Evolutionary conservation across 2,888 invertebrate genomes (phyloP), one percentile per base, ranked within the genome.

Genomic region (Anorthoa munda): DNA sequence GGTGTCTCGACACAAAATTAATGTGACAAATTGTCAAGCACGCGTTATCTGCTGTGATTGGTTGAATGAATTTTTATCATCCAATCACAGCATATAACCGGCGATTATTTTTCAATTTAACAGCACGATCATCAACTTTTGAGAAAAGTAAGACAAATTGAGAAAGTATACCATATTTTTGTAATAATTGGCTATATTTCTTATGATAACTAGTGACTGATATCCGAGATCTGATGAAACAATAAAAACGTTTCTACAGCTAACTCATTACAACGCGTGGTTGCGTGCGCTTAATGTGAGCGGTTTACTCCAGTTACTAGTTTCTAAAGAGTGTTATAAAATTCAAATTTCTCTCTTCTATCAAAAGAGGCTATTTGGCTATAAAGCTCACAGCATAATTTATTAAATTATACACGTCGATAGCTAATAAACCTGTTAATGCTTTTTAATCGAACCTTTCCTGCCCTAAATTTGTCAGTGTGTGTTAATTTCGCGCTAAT

Each of bases 321-420:
- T 60, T 72, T 72, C 51, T n/a, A 15, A 72, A 72, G 26, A 15
- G 21, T 48, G 50, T 72, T 26, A 45, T 15, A 15, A 51, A 72
- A 60, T 72, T 59, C 0, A 59, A 51, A 50, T 71, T 72, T 71
- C 58, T 58, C n/a, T 39, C 2, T 26, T 72, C 26, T 9, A 31
- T 51, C 51, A 18, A 21, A 26, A 72, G 13, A 50, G 11, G 21
- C 26, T 39, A n/a, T 17, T 13, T 71, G 11, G 39, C 45, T 48
- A 13, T n/a, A 39, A 45, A 23, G 9, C 23, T 39, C 5, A 3
- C 48, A 58, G 15, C 39, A 64, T 63, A 31, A 17, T 39, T 39
- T 18, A 18, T 3, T 23, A 23, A 26, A 21, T 46, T 12, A 13
- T 39, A 1, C 13, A 63, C 21, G 13, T 46, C 31, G 7, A 21